Percentiles rank a stretch among this genome's conserved stretches.
phyloP scores from a whole-genome alignment of 2,797 vertebrate species.

The Glossophaga mutica region DNA sequence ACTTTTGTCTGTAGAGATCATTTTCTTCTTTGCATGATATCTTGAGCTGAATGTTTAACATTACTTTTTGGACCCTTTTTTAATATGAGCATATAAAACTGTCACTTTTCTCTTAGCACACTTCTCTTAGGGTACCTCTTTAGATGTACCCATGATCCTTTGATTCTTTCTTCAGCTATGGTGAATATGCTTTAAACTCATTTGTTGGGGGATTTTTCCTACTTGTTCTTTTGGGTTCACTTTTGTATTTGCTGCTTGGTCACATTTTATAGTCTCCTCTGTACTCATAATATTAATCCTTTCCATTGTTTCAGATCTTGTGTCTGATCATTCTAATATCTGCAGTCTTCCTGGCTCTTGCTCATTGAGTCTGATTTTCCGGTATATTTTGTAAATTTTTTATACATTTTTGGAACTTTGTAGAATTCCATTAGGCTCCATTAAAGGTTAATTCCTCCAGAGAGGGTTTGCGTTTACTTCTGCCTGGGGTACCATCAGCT shows the following conservation, averaged over 20 bases:
- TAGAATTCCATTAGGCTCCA: not conserved
- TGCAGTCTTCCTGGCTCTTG: not conserved
- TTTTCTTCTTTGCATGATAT: not conserved
- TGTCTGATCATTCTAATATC: not conserved
- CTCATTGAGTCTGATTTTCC: not conserved
- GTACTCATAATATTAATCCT: not conserved
- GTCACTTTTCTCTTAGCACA: not conserved
- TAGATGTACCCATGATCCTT: not conserved
- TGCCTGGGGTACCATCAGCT: not conserved
- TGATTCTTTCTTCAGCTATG: not conserved
- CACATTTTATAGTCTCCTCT: not conserved
- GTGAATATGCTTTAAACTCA: not conserved
- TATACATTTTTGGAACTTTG: not conserved
- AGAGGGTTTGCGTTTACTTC: not conserved
- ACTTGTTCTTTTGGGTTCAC: not conserved
- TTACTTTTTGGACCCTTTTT: not conserved
- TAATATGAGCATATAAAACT: not conserved
- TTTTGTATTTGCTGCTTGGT: not conserved
- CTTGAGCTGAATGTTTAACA: not conserved
- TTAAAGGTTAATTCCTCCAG: not conserved
- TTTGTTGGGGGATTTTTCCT: not conserved
- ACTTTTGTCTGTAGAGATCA: not conserved
- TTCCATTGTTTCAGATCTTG: not conserved
- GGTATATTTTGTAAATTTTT: not conserved
- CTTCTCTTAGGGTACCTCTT: too few relatives aligned